A percentile compares a stretch with the other conserved stretches of the same genome.
These are phyloP conservation scores for Protomyctophum bolini DNA, from an alignment of 2,113 vertebrate species.

Conservation along the genomic window DNA sequence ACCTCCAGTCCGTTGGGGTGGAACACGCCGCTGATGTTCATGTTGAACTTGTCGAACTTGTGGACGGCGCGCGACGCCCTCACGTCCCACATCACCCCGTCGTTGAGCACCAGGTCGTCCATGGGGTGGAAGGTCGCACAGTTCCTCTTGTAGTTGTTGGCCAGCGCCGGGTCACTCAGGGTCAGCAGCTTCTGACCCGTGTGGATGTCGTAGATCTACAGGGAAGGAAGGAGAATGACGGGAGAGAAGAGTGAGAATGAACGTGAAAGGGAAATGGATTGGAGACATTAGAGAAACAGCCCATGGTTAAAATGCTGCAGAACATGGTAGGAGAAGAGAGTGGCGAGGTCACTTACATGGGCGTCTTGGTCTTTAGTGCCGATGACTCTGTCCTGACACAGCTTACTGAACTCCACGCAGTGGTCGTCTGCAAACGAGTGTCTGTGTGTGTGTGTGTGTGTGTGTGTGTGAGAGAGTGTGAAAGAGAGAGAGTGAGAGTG, in stretches of 20 bases:
- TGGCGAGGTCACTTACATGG: conserved; percentile 81
- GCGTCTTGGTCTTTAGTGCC: conserved; percentile 95
- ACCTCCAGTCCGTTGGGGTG: conserved; percentile 95
- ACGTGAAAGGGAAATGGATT: neutral
- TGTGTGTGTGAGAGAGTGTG: conserved; percentile 8
- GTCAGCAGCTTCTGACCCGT: conserved; percentile 94
- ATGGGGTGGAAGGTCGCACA: conserved; percentile 95
- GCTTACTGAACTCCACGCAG: conserved; percentile 98
- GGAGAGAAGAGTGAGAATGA: neutral
- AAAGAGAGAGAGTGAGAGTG: no score
- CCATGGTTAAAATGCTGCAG: neutral
- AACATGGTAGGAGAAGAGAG: neutral
- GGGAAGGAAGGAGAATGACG: conserved; percentile 27
- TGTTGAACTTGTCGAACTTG: conserved; percentile 99
- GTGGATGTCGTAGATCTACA: conserved; percentile 98
- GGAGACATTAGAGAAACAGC: neutral
- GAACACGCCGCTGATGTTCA: conserved; percentile 98
- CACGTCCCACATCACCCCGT: conserved; percentile 97
- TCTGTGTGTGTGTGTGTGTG: no score
- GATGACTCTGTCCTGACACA: conserved; percentile 94
- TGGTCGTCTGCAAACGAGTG: conserved; percentile 95
- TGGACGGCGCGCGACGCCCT: conserved; percentile 91
- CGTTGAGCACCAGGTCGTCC: conserved; percentile 97
- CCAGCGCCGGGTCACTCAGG: conserved; percentile 91
- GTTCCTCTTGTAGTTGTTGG: conserved; percentile 98